Evolutionary conservation across 1,140 invertebrate species (phyloP), one percentile per base, ranked within the genome.

Genomic region (Microplitis mediator): DNA sequence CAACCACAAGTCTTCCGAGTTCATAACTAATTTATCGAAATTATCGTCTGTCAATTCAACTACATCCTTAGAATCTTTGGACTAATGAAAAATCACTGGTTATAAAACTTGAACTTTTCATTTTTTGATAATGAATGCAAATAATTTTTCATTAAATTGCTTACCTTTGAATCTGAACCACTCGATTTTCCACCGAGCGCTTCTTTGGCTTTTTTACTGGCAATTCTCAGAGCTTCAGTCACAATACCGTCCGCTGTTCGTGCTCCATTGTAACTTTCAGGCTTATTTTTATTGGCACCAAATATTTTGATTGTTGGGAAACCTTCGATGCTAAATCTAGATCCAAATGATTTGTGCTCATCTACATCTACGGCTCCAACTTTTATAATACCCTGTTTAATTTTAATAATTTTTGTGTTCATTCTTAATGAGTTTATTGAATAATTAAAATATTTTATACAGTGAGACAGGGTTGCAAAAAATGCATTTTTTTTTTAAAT

Each of bases 301-400:
- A 99, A 99, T 11, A 99, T 93, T 87, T 99, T 99, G 71, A 99
- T 94, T 0, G 97, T 98, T 16, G 98, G 98, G 84, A 98, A 99
- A 68, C 98, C 97, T 79, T 90, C 88, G 56, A 99, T 92, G 65
- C 92, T 92, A 89, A 92, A 99, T 81, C 93, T 92, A 31, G 91
- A 88, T 31, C 91, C 93, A 13, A 99, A 82, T 14, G 93, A 92
- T 79, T 94, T 93, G 80, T 99, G 93, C 32, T 95, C 91, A 86
- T 98, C 97, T 14, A 93, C 95, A 90, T 99, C 93, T 0, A 99
- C 92, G 6, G 95, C 95, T 54, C 96, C 97, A 60, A 98, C 94
- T 91, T 98, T 98, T 0, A 95, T 92, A 16, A 98, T 88, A 72
- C 97, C 97, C 92, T 95, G 75, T 32, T 6, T 13, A 67, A 52